A percentile compares a stretch with the other conserved stretches of the same genome.
Conservation (phyloP, 2,888 invertebrate genomes). For the Cataglyphis livida region DNA sequence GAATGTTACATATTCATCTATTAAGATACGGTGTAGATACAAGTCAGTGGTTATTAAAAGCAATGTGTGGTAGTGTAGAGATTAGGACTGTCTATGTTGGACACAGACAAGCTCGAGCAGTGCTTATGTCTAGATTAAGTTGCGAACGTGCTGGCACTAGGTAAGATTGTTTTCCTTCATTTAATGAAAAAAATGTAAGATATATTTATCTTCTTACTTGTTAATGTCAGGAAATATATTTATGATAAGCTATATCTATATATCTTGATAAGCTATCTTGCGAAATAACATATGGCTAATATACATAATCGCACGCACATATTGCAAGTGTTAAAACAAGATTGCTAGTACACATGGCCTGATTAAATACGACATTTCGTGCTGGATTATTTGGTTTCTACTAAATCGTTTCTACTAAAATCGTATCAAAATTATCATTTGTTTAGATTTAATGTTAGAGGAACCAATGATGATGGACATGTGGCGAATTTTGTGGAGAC, state of each 20-base stretch:
- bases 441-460: conserved; percentile 96
- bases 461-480: conserved; percentile 99
- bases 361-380: background rate
- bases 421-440: background rate
- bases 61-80: conserved; percentile 99
- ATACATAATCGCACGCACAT: background rate
- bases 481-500: conserved; percentile 99
- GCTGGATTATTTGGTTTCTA: background rate
- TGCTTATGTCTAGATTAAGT: conserved; percentile 97
- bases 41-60: conserved; percentile 95
- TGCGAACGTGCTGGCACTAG: conserved; percentile 99
- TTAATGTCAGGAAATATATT: conserved; percentile 11
- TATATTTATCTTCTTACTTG: background rate
- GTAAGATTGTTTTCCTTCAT: conserved; percentile 76
- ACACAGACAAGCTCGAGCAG: conserved; percentile 96
- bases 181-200: background rate
- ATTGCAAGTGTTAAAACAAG: background rate
- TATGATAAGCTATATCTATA: background rate
- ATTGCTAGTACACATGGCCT: background rate
- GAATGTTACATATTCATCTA: conserved; percentile 97
- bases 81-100: conserved; percentile 99
- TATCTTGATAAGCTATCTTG: background rate
- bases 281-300: background rate
- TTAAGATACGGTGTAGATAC: conserved; percentile 96
- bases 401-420: background rate